A percentile compares a stretch with the other conserved stretches of the same genome.
Conservation (phyloP, 2,797 vertebrate genomes). For the Neosilurus mollespiculum region DNA sequence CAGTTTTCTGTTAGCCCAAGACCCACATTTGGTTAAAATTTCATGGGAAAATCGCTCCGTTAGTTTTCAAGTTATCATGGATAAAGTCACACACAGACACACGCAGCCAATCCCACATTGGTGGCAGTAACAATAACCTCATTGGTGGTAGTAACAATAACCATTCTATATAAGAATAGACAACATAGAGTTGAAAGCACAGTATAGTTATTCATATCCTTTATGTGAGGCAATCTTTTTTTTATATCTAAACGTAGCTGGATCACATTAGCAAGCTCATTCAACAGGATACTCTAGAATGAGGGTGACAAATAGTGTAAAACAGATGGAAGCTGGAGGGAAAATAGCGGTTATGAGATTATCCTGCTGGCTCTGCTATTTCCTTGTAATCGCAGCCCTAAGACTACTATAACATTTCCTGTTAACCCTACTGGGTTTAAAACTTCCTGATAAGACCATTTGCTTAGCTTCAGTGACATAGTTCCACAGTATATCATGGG, state of each 20-base stretch:
- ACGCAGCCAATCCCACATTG: too few relatives aligned
- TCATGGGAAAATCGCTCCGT: too few relatives aligned
- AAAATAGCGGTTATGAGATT: conserved; percentile 11
- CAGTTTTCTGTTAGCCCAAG: too few relatives aligned
- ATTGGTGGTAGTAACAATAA: too few relatives aligned
- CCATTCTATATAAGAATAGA: neutral
- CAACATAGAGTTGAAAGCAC: neutral
- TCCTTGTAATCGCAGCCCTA: conserved; percentile 28
- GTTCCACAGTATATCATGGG: neutral
- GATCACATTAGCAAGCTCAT: neutral
- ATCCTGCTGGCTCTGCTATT: neutral
- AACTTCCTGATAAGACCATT: conserved; percentile 17
- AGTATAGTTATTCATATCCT: neutral
- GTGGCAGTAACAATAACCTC: too few relatives aligned
- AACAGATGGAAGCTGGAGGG: conserved; percentile 2
- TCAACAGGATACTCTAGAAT: conserved; percentile 41
- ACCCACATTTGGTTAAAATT: too few relatives aligned
- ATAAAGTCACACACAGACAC: too few relatives aligned
- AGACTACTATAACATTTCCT: conserved; percentile 19
- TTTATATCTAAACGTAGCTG: neutral
- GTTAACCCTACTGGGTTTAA: neutral
- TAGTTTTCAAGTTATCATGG: too few relatives aligned
- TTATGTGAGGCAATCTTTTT: neutral
- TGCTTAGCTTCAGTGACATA: neutral
- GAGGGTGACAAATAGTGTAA: neutral